phyloP scores from a whole-genome alignment of 92 coral and sea anemone genomes.

The Phenganax stokvisi region DNA sequence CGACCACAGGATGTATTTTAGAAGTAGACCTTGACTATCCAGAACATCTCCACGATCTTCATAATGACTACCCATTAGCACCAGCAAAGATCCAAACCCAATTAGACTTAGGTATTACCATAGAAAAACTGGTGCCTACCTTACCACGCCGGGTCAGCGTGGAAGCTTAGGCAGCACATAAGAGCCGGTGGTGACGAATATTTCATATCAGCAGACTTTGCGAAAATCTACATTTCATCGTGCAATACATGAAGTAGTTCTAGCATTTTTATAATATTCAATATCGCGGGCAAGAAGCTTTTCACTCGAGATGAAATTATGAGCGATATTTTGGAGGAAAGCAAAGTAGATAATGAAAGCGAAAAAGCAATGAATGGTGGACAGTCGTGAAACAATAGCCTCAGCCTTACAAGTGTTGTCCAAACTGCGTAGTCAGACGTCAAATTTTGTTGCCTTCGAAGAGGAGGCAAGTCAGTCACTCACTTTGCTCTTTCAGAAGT shows the following conservation, averaged over 20 bases:
- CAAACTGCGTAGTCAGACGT: slow-evolving; percentile 33
- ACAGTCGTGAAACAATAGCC: slow-evolving; percentile 8
- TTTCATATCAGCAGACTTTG: slow-evolving; percentile 14
- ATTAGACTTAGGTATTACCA: too few relatives aligned
- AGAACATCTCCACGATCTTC: too few relatives aligned
- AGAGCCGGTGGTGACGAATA: slow-evolving; percentile 13
- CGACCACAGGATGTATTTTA: too few relatives aligned
- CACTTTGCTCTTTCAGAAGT: not conserved
- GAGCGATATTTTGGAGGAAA: slow-evolving; percentile 10
- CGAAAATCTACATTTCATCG: not conserved
- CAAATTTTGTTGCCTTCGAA: slow-evolving; percentile 44
- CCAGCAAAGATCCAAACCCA: too few relatives aligned
- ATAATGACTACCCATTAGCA: too few relatives aligned
- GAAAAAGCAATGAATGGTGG: not conserved
- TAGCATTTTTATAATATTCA: not conserved
- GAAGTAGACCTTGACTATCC: too few relatives aligned
- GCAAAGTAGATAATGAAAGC: not conserved
- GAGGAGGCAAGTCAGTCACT: slow-evolving; percentile 37
- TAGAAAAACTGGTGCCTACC: too few relatives aligned
- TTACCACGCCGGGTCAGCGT: slow-evolving; percentile 22
- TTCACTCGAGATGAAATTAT: slow-evolving; percentile 28
- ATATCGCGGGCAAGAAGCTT: slow-evolving; percentile 24
- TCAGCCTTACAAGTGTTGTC: slow-evolving; percentile 35
- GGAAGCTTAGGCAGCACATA: slow-evolving; percentile 1
- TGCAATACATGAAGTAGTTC: slow-evolving; percentile 16